Base-by-base conservation (phyloP, 2,888 invertebrate species). In the Scaptomyza cyrtandrae region DNA sequence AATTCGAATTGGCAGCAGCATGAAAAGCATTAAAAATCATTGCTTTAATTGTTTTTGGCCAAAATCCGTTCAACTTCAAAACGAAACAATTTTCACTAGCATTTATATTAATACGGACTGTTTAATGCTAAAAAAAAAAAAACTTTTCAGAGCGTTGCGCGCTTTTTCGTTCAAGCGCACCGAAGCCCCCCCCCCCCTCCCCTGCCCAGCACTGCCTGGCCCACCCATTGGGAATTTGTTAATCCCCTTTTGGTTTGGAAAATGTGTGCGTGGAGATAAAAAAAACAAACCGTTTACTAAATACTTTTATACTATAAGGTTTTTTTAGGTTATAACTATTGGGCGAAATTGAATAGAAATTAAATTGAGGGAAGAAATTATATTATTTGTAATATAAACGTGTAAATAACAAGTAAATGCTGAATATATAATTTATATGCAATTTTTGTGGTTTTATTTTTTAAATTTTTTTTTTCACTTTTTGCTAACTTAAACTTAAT, bases 401-500 rank as follows among this genome's bases (percentile, higher is more conserved):
- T 72, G 67, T 66, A 63, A 58, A 61, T 61, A 86, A 85, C 82
- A 79, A 86, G 69, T 72, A 83, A 82, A 89, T 90, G 89, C 86
- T 90, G 88, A 90, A 86, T 89, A 90, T 83, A 86, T 82, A 88
- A 80, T 71, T 72, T 71, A 81, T 82, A 90, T 90, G 89, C 89
- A 89, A 83, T 90, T 90, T 71, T 75, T 61, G 70, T 71, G 68
- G 56, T 74, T 80, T 74, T 70, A 1, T 19, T 74, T 70, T 19
- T 19, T 19, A 3, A 4, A 24, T 70, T 44, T 61, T 69, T 53
- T 39, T 24, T 61, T 54, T 60, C 33, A 19, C 50, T 41, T 50
- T 54, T 56, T 33, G 29, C 29, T 27, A 6, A 52, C 70, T 81
- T 80, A 70, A 67, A 66, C 57, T 71, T 75, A 68, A 33, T 59